Evolutionary conservation across 2,888 invertebrate species (phyloP), one percentile per base, ranked within the genome.

Genomic region (Arrhopalites spinosus): DNA sequence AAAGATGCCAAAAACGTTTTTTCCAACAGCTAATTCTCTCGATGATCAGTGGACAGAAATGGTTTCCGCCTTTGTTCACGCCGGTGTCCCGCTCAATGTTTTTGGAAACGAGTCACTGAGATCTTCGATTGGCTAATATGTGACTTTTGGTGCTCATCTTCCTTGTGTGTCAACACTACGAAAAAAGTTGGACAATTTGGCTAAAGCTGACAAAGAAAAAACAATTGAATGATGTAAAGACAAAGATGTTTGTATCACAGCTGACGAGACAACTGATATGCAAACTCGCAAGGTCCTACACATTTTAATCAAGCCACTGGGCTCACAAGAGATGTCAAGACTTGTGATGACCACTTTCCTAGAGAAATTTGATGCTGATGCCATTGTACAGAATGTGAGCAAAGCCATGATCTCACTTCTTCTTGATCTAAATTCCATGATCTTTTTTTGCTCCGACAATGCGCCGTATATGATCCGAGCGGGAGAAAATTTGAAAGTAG

Each of bases 401-500:
- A 30, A 29, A 15, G 7, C 29, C 3, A 17, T 63, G 1, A 1
- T 30, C 15, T 1, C 7, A 2, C 30, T n/a, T n/a, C n/a, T 11
- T 1, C 7, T 63, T 13, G 15, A 27, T 29, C 30, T 27, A 2
- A n/a, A n/a, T n/a, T n/a, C n/a, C n/a, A 17, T 63, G 15, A 17
- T 63, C 20, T 1, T 30, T 1, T 43, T 66, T 1, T 5, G 29
- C 1, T n/a, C 66, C 1, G 66, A 66, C 23, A 66, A 66, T 66
- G 66, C 66, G 0, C 66, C 36, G 1, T 66, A 66, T 20, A 66
- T 66, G 66, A 36, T 66, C 3, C 11, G 43, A 43, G 66, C 66
- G 0, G 66, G 66, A 1, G 20, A n/a, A n/a, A 66, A 66, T 3
- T 43, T 66, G 1, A 17, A 3, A 36, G 11, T 5, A 8, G 43